A percentile compares a stretch with the other conserved stretches of the same genome.
These are phyloP conservation scores for Trypoxylon attenuatum DNA, from an alignment of 2,888 invertebrate species.

Conservation along the genomic window DNA sequence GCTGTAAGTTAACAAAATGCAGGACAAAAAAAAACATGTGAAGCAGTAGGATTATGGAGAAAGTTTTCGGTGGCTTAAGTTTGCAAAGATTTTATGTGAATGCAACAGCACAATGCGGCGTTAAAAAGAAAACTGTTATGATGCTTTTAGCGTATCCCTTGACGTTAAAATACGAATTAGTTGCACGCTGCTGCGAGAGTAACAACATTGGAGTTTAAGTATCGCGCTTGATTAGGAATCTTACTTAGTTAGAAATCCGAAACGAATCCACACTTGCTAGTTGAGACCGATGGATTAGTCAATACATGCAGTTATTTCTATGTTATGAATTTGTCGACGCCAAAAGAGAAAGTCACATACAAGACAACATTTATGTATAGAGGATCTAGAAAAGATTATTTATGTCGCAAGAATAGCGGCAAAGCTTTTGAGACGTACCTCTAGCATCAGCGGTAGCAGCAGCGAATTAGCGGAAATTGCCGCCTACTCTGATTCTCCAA, in stretches of 20 bases:
- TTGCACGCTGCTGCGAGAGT: conserved; percentile 41
- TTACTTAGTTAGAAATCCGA: too few species aligned
- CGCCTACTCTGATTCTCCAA: conserved; percentile 68
- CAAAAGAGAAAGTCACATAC: conserved; percentile 38
- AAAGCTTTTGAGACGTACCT: conserved; percentile 73
- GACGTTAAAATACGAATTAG: too few species aligned
- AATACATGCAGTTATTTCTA: conserved; percentile 38
- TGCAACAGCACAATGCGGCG: too few species aligned
- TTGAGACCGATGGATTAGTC: conserved; percentile 26
- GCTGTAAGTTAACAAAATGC: conserved; percentile 34
- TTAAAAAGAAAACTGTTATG: too few species aligned
- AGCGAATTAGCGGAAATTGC: conserved; percentile 69
- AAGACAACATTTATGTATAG: conserved; percentile 40
- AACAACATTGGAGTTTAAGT: conserved; percentile 48
- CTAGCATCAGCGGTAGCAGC: conserved; percentile 71
- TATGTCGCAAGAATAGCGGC: conserved; percentile 58
- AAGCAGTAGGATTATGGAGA: conserved; percentile 21
- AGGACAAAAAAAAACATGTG: conserved; percentile 14
- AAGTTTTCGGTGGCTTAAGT: neutral
- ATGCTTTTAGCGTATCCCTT: too few species aligned
- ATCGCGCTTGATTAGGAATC: conserved; percentile 31
- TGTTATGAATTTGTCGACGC: conserved; percentile 29
- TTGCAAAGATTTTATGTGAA: conserved; percentile 5
- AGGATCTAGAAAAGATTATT: conserved; percentile 34
- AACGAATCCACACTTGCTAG: neutral